These are phyloP conservation scores for Ormyrus thymus DNA, from an alignment of 2,888 invertebrate species.

Conservation along the genomic window DNA sequence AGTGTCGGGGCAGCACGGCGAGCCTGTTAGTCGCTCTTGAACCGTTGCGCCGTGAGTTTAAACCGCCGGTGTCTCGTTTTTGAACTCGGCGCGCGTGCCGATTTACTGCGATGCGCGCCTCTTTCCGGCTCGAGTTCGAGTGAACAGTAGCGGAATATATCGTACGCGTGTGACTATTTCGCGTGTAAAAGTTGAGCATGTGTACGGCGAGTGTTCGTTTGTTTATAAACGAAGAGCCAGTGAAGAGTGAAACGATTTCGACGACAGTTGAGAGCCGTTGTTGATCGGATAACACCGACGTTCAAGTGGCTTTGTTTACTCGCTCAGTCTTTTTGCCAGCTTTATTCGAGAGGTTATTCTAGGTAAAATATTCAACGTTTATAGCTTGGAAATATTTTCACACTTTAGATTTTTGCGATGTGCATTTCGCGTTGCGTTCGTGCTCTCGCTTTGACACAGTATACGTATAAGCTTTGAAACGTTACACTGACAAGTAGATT, in stretches of 20 bases:
- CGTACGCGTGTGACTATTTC: not conserved
- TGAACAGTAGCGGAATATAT: constrained; percentile 1
- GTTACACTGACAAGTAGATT: no score
- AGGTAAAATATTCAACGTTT: not conserved
- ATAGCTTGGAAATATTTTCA: no score
- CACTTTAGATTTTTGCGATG: no score
- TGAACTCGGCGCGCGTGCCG: not conserved
- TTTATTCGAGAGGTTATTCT: not conserved
- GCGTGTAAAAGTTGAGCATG: not conserved
- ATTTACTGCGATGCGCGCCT: not conserved
- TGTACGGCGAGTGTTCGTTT: not conserved
- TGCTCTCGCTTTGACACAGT: no score
- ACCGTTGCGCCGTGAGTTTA: constrained; percentile 17
- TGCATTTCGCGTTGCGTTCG: no score
- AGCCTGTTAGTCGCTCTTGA: constrained; percentile 30
- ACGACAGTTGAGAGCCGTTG: constrained; percentile 20
- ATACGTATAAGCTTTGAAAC: no score
- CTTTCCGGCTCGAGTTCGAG: not conserved
- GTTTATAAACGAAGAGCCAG: constrained; percentile 16
- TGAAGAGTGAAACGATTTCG: not conserved
- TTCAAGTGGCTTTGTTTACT: constrained; percentile 21
- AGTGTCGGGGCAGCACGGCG: not conserved
- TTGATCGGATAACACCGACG: not conserved
- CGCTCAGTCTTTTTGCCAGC: not conserved
- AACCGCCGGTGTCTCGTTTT: not conserved